phyloP scores from a whole-genome alignment of 2,113 vertebrate genomes.

The Mionectes macconnelli region DNA sequence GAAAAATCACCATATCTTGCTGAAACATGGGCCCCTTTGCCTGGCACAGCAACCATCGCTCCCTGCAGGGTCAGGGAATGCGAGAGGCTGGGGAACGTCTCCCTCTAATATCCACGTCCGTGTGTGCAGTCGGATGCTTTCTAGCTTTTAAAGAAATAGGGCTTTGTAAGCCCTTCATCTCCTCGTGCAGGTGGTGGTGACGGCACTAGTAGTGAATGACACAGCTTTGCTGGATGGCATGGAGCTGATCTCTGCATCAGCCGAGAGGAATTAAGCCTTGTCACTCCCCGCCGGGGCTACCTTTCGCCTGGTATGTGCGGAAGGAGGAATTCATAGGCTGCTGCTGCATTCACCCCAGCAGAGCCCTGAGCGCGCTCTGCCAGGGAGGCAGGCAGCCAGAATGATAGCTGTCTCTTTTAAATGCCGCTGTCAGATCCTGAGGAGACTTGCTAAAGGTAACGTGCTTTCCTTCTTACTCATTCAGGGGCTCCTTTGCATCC shows the following conservation, averaged over 20 bases:
- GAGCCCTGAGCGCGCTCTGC: slow-evolving; percentile 74
- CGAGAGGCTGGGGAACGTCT: slow-evolving; percentile 35
- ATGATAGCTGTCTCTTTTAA: slow-evolving; percentile 99
- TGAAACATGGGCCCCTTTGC: slow-evolving; percentile 34
- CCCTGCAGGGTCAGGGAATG: not conserved
- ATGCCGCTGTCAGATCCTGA: slow-evolving; percentile 97
- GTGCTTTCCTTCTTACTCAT: slow-evolving; percentile 67
- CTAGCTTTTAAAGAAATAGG: slow-evolving; percentile 59
- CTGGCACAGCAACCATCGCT: slow-evolving; percentile 14
- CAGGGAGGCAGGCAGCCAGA: slow-evolving; percentile 75
- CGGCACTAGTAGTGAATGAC: slow-evolving; percentile 65
- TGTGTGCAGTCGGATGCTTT: slow-evolving; percentile 48
- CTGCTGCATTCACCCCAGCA: slow-evolving; percentile 73
- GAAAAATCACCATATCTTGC: not conserved
- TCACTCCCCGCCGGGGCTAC: slow-evolving; percentile 79
- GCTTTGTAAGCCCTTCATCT: slow-evolving; percentile 63
- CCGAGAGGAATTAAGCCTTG: slow-evolving; percentile 81
- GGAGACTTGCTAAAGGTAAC: slow-evolving; percentile 95
- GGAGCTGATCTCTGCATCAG: slow-evolving; percentile 78
- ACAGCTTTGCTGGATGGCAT: slow-evolving; percentile 74
- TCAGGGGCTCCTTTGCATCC: not conserved
- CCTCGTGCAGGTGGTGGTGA: slow-evolving; percentile 51
- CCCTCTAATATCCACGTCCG: not conserved
- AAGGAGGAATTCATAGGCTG: slow-evolving; percentile 80
- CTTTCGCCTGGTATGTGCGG: slow-evolving; percentile 75